Percentiles rank a stretch among this genome's conserved stretches.
These are phyloP conservation scores for Artemia franciscana DNA, from an alignment of 1,140 invertebrate species.

Conservation along the genomic window DNA sequence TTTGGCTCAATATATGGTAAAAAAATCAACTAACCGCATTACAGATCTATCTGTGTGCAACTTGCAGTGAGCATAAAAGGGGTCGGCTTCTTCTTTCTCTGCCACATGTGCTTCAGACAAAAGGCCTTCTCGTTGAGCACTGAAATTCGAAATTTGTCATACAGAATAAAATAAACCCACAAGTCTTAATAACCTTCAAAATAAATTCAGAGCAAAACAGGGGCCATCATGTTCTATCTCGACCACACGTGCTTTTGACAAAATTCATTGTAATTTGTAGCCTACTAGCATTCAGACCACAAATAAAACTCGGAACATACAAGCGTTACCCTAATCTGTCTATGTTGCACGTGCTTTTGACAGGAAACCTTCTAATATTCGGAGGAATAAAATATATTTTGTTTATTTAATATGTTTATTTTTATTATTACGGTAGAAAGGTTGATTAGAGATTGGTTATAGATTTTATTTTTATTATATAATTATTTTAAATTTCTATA, in stretches of 20 bases:
- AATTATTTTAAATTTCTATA: too few species aligned
- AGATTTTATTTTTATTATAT: too few species aligned
- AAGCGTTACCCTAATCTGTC: too few species aligned
- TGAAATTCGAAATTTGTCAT: slow-evolving; percentile 22
- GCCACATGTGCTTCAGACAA: slow-evolving; percentile 78
- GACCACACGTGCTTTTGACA: slow-evolving; percentile 1
- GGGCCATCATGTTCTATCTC: neutral
- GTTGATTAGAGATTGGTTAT: too few species aligned
- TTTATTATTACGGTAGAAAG: too few species aligned
- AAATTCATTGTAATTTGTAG: slow-evolving; percentile 1
- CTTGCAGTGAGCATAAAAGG: slow-evolving; percentile 89
- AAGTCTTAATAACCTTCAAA: neutral
- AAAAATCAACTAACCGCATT: slow-evolving; percentile 13
- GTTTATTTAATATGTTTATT: too few species aligned
- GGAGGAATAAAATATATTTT: too few species aligned
- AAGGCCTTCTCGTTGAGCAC: slow-evolving; percentile 76
- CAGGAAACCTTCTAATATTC: too few species aligned
- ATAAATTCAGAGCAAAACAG: neutral
- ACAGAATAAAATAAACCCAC: slow-evolving; percentile 1
- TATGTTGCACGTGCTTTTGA: too few species aligned
- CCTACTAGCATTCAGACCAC: neutral
- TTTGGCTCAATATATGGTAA: neutral
- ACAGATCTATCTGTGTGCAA: slow-evolving; percentile 52
- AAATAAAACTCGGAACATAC: too few species aligned
- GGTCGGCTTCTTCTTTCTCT: slow-evolving; percentile 81